These are phyloP conservation scores for Scatophagus argus DNA, from an alignment of 2,113 vertebrate genomes.

Conservation along the genomic window DNA sequence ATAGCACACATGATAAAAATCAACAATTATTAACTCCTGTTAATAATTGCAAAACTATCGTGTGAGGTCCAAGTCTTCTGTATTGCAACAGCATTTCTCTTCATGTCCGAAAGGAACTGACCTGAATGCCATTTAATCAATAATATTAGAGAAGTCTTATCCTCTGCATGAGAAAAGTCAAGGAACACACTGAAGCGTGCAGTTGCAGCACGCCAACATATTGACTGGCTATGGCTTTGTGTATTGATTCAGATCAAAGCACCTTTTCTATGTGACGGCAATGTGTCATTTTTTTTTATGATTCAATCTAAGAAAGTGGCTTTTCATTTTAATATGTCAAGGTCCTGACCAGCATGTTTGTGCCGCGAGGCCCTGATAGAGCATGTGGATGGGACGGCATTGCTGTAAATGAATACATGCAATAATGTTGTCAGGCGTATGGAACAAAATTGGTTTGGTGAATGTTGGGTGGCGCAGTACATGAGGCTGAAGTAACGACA, in stretches of 20 bases:
- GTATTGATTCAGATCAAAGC: slow-evolving; percentile 58
- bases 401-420: slow-evolving; percentile 8
- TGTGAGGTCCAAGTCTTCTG: neutral
- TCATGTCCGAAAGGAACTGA: slow-evolving; percentile 15
- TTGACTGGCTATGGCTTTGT: slow-evolving; percentile 33
- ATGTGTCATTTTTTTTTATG: slow-evolving; percentile 55
- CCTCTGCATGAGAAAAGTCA: slow-evolving; percentile 39
- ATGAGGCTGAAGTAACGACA: neutral
- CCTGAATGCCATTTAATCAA: slow-evolving; percentile 1
- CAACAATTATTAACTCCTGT: slow-evolving; percentile 50
- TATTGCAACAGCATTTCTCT: slow-evolving; percentile 3
- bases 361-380: neutral
- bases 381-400: neutral
- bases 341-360: slow-evolving; percentile 28
- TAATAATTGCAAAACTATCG: slow-evolving; percentile 28
- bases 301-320: slow-evolving; percentile 64
- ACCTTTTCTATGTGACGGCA: slow-evolving; percentile 24
- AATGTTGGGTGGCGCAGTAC: slow-evolving; percentile 4
- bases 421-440: slow-evolving; percentile 17
- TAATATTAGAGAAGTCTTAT: neutral
- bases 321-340: slow-evolving; percentile 31
- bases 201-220: neutral
- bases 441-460: slow-evolving; percentile 12
- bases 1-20: slow-evolving; percentile 22
- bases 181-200: neutral